These are phyloP conservation scores for Nestor notabilis DNA, from an alignment of 2,113 vertebrate species.

Conservation along the genomic window DNA sequence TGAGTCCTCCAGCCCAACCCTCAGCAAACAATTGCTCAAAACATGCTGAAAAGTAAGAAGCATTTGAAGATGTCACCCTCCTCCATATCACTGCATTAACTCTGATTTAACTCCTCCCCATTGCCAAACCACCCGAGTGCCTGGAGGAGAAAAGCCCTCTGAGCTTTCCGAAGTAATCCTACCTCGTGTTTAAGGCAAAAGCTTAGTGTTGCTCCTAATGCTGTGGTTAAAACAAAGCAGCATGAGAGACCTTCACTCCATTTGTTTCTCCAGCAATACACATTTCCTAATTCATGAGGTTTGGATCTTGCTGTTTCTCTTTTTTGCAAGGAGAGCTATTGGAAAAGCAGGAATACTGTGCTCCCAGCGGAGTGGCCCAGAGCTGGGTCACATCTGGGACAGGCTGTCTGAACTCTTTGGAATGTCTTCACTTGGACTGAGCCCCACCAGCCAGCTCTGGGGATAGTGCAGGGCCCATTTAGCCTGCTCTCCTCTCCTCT, in stretches of 20 bases:
- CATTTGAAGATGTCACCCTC: not conserved
- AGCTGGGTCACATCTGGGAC: not conserved
- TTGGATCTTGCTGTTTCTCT: not conserved
- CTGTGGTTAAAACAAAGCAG: not conserved
- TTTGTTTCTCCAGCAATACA: not conserved
- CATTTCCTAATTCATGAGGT: not conserved
- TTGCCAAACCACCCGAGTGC: not conserved
- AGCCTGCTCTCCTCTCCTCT: not conserved
- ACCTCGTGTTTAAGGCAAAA: not conserved
- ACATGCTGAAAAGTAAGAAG: not conserved
- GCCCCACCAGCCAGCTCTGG: not conserved
- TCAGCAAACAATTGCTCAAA: not conserved
- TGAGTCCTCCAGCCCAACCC: not conserved
- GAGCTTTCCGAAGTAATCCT: not conserved
- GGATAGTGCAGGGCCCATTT: not conserved
- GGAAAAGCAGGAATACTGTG: not conserved
- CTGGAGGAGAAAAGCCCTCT: not conserved
- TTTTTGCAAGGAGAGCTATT: not conserved
- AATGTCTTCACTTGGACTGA: not conserved
- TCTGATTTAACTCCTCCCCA: not conserved
- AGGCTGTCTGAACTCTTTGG: not conserved
- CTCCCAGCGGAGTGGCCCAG: rapidly evolving
- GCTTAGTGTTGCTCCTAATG: not conserved
- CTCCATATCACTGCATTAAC: not conserved
- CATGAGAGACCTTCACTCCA: not conserved